Conservation (phyloP, 30 jellyfish, hydroid and myxozoan genomes). For the Morbakka virulenta region DNA sequence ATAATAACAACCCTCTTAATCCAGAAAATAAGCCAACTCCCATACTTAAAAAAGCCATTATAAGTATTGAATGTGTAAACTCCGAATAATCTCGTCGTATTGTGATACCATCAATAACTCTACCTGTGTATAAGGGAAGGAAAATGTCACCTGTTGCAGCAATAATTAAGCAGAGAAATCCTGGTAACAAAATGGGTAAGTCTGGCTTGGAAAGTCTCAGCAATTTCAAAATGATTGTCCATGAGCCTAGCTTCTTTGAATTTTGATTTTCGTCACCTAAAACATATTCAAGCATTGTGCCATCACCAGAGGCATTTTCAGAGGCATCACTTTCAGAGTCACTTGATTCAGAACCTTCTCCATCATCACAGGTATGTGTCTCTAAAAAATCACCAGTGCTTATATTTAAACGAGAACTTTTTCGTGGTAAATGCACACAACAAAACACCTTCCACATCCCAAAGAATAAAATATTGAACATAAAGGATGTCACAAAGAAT, state of each 20-base stretch:
- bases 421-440: constrained; percentile 1
- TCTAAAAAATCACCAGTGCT: too few species aligned
- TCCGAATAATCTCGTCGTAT: constrained; percentile 42
- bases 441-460: not conserved
- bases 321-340: not conserved
- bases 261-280: constrained; percentile 2
- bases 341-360: constrained; percentile 16
- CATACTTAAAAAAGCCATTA: constrained; percentile 60
- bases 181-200: constrained; percentile 37
- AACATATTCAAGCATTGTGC: not conserved
- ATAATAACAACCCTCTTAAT: constrained; percentile 61
- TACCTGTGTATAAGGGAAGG: constrained; percentile 80
- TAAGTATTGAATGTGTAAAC: constrained; percentile 67
- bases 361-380: constrained; percentile 17
- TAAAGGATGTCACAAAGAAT: too few species aligned
- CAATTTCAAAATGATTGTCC: constrained; percentile 40
- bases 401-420: not conserved
- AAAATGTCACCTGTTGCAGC: constrained; percentile 79
- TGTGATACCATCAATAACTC: constrained; percentile 65
- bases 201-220: constrained; percentile 64
- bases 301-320: constrained; percentile 12
- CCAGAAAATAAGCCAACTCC: constrained; percentile 87
- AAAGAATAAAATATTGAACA: too few species aligned
- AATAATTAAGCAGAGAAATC: constrained; percentile 51
- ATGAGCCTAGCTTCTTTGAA: constrained; percentile 7